Base-by-base conservation (phyloP, 2,113 vertebrate species). In the Melanotaenia duboulayi region DNA sequence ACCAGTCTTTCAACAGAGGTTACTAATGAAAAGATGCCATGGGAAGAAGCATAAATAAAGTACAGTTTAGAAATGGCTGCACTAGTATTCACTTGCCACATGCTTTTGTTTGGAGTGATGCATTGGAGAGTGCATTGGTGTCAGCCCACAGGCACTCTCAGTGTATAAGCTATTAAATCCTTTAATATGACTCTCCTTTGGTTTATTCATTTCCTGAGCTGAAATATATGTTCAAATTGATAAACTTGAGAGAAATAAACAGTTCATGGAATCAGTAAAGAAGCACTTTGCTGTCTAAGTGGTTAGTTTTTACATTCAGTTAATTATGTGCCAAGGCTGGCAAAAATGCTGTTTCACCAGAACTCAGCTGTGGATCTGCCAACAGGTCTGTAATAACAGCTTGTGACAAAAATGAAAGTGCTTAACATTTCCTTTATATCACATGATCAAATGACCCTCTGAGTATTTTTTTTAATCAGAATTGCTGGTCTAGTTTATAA, bases 161-260 rank as follows among this genome's bases (percentile, higher is more conserved):
- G 42, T 65, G 25, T 67, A 39, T 7, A 32, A n/a, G 50, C 22
- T 71, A 51, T 69, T 66, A 52, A 23, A 60, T 66, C 49, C 68
- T 61, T 78, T 61, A 76, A 76, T 71, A 59, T 80, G 70, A 69
- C 22, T 65, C 42, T 52, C 56, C 50, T 50, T 51, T 20, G 24
- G 46, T 76, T 52, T 61, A 42, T 52, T 65, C 22, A 71, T 61
- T 83, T 61, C 24, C 54, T 65, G 28, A 8, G 63, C 35, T 65
- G 58, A 69, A 37, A 42, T 57, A 22, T 72, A 19, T 20, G 20
- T 56, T 46, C 23, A 42, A 48, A 44, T 20, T 51, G 35, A 62
- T 49, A 35, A 67, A 58, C 52, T 52, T n/a, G 11, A 17, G 56
- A 13, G 48, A 79, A 65, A 52, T 61, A 6, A 74, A 54, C 14